A percentile compares a stretch with the other conserved stretches of the same genome.
Conservation (phyloP, 1,140 invertebrate genomes). For the Drosophila aff. region DNA sequence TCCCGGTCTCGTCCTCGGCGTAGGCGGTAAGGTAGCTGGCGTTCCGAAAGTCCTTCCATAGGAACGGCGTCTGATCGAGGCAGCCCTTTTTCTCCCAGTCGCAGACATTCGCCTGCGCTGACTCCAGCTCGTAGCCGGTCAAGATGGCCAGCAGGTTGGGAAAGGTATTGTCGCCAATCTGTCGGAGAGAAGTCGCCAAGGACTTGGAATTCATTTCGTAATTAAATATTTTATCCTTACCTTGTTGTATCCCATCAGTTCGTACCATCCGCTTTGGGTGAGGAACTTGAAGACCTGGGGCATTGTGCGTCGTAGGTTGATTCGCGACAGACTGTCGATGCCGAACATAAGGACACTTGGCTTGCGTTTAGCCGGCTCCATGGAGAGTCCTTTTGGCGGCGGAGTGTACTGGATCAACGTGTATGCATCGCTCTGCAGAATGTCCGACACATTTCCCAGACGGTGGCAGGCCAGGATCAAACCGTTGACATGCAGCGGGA, state of each 20-base stretch:
- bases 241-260: conserved; percentile 75
- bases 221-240: conserved; percentile 12
- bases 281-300: conserved; percentile 61
- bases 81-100: conserved; percentile 85
- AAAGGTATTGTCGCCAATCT: conserved; percentile 92
- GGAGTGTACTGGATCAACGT: conserved; percentile 38
- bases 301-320: conserved; percentile 84
- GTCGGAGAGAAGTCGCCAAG: conserved; percentile 17
- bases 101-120: conserved; percentile 85
- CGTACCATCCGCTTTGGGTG: conserved; percentile 52
- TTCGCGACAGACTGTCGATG: conserved; percentile 66
- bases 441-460: conserved; percentile 44
- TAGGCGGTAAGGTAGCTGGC: conserved; percentile 91
- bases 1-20: conserved; percentile 90
- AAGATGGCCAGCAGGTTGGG: conserved; percentile 92
- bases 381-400: not conserved
- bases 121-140: conserved; percentile 87
- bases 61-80: conserved; percentile 89
- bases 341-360: conserved; percentile 73
- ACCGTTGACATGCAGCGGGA: conserved; percentile 55
- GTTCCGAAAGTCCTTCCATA: conserved; percentile 91
- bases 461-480: conserved; percentile 54
- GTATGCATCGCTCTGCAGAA: conserved; percentile 57
- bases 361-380: conserved; percentile 28
- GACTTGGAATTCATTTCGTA: not conserved